Percentiles rank a stretch among this genome's conserved stretches.
Evolutionary conservation across 2,797 vertebrate species (phyloP).

Genomic region (Emys orbicularis): DNA sequence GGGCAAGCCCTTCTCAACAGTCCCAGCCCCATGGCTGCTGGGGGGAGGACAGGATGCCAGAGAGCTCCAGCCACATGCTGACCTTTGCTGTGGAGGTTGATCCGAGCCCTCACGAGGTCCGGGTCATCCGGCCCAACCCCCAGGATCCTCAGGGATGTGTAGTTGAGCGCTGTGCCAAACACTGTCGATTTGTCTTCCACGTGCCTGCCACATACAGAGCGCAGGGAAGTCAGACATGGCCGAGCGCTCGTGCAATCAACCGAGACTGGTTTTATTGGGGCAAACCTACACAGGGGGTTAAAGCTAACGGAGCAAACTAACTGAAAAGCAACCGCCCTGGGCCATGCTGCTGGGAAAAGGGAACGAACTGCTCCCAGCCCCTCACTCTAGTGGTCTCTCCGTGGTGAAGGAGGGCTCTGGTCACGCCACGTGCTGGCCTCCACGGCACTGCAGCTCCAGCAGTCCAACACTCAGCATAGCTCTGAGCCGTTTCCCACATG

Average conservation of each 20-base stretch:
- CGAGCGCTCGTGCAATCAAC: rapidly evolving
- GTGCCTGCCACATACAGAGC: conserved; percentile 82
- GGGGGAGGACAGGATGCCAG: too few relatives aligned
- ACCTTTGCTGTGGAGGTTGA: conserved; percentile 95
- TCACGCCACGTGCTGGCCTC: not conserved
- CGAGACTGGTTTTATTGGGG: not conserved
- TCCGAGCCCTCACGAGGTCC: conserved; percentile 90
- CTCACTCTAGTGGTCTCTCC: not conserved
- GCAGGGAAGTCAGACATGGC: not conserved
- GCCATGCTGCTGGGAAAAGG: not conserved
- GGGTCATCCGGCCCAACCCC: conserved; percentile 92
- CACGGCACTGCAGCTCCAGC: not conserved
- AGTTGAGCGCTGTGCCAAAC: conserved; percentile 93
- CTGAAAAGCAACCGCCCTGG: not conserved
- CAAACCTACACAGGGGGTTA: not conserved
- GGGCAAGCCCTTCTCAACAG: not conserved
- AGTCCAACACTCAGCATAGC: not conserved
- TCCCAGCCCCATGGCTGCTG: rapidly evolving
- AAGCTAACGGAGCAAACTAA: not conserved
- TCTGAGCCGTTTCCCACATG: not conserved
- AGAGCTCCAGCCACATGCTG: not conserved
- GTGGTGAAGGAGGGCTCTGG: not conserved
- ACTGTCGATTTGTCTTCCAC: conserved; percentile 94
- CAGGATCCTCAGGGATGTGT: conserved; percentile 90
- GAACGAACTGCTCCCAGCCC: not conserved